Base-by-base conservation (phyloP, 2,888 invertebrate species). In the Pollenia amentaria region DNA sequence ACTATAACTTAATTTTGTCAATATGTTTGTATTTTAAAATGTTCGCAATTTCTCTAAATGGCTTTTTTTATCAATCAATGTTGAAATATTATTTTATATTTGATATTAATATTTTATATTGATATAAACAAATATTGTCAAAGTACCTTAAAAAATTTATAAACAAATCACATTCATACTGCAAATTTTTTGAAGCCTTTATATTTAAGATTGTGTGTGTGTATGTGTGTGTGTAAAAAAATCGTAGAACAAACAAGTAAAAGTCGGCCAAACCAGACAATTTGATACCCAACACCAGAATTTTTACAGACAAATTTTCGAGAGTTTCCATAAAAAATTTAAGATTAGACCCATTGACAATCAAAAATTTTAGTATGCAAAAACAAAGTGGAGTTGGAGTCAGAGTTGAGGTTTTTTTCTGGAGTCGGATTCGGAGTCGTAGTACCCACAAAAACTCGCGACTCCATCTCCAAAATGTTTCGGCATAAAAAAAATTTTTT, bases 61-160 rank as follows among this genome's bases (percentile, higher is more conserved):
- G 7, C 7, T 2, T 14, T 46, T 55, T 67, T 18, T 40, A 46
- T 38, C 57, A 80, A 80, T 72, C 72, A 80, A 64, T 44, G n/a
- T 3, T 53, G 38, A 72, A 79, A 48, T 70, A 29, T 6, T 6
- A 6, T 29, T 29, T 29, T 29, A 29, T 29, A 29, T 29, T 29
- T 29, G 29, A 29, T 29, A 29, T 29, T 29, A 6, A 29, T 44
- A 29, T 69, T 62, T 62, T 79, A 6, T 53, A 70, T 70, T 79
- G 42, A 42, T 70, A 51, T 55, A 80, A 80, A 51, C 18, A 80
- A 80, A 80, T 80, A 62, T 72, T 72, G 53, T 72, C 79, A 80
- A 80, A 44, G 55, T 80, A 53, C 40, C 29, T 64, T 16, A 55
- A 80, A 72, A 29, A 14, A 14, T 62, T 18, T 7, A 16, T n/a